These are phyloP conservation scores for Platyscapa corneri DNA, from an alignment of 1,140 invertebrate genomes.

Conservation along the genomic window DNA sequence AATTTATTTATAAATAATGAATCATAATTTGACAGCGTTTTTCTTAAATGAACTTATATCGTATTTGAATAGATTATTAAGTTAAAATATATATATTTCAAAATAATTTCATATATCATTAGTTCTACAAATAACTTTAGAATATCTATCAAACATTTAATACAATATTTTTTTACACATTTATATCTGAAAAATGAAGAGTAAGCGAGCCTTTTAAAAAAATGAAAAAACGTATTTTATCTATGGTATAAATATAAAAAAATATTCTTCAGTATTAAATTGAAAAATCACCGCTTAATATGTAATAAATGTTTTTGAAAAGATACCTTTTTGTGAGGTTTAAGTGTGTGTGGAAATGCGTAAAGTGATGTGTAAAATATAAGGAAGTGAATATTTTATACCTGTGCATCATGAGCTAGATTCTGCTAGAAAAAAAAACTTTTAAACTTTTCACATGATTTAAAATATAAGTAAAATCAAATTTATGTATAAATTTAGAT, in stretches of 20 bases:
- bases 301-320: constrained; percentile 43
- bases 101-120: no score
- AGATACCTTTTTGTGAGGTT: background rate
- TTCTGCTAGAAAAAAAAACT: background rate
- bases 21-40: no score
- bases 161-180: no score
- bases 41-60: no score
- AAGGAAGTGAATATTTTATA: constrained; percentile 31
- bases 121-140: no score
- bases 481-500: background rate
- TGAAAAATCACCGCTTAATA: constrained; percentile 48
- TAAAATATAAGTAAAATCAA: background rate
- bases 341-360: constrained; percentile 14
- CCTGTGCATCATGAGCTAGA: constrained; percentile 29
- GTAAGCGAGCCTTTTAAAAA: background rate
- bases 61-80: no score
- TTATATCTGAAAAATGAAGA: background rate
- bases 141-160: no score
- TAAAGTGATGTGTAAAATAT: constrained; percentile 41
- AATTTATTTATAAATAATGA: no score
- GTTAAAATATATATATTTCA: no score
- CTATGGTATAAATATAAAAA: constrained; percentile 19
- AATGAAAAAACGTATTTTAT: background rate
- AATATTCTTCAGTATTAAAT: constrained; percentile 36
- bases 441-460: constrained; percentile 5